phyloP scores from a whole-genome alignment of 2,113 vertebrate genomes.

The Jaculus jaculus region DNA sequence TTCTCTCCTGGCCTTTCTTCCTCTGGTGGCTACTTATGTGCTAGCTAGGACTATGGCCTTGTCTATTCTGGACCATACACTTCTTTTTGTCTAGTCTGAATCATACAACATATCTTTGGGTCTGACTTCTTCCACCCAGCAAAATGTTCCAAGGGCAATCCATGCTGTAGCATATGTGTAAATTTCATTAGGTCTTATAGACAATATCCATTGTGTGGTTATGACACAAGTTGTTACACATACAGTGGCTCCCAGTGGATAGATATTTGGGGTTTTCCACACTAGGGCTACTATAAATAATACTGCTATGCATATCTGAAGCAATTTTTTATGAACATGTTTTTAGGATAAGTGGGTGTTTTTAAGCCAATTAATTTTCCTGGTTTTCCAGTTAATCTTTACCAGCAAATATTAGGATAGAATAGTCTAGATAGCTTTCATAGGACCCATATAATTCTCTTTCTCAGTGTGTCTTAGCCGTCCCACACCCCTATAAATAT shows the following conservation, averaged over 20 bases:
- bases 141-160: background rate
- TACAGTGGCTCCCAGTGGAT: background rate
- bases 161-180: background rate
- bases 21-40: background rate
- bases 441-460: background rate
- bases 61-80: background rate
- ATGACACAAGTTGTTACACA: background rate
- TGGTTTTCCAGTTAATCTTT: background rate
- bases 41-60: background rate
- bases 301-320: background rate
- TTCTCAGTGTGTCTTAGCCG: background rate
- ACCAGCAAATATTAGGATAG: background rate
- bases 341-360: background rate
- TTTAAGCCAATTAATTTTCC: background rate
- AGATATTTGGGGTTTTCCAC: background rate
- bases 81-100: no score
- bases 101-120: background rate
- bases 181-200: background rate
- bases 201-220: background rate
- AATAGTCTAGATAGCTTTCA: no score
- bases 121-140: background rate
- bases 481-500: background rate
- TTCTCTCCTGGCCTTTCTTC: background rate
- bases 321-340: background rate
- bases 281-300: background rate